Percentiles rank a stretch among this genome's conserved stretches.
phyloP scores from a whole-genome alignment of 2,797 vertebrate genomes.

The Threskiornis aethiopicus region DNA sequence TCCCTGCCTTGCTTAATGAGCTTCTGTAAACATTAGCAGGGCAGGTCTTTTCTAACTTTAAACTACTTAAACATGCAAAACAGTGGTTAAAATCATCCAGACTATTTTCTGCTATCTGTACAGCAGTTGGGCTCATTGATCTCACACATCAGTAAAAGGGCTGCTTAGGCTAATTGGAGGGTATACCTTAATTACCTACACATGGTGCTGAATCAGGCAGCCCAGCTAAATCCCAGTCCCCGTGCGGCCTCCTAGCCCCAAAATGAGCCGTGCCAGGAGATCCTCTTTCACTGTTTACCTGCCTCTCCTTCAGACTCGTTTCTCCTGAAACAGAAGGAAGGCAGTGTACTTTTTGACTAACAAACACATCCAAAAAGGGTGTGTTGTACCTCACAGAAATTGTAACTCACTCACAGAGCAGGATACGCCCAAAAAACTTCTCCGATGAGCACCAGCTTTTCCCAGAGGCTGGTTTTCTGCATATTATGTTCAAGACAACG shows the following conservation, averaged over 20 bases:
- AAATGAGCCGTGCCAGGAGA: neutral
- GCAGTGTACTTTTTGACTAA: slow-evolving; percentile 25
- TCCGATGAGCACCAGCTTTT: neutral
- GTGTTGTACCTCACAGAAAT: slow-evolving; percentile 18
- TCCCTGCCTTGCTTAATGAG: neutral
- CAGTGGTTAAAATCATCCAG: slow-evolving; percentile 1
- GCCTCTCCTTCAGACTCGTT: neutral
- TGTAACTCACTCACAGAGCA: neutral
- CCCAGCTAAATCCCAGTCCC: neutral
- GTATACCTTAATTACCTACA: neutral
- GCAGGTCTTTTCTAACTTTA: neutral
- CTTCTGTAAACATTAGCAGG: neutral
- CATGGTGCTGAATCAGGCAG: neutral
- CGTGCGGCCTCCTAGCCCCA: neutral
- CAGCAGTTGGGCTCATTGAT: neutral
- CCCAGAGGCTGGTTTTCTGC: neutral
- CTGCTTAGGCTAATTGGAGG: neutral
- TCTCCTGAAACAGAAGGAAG: slow-evolving; percentile 31
- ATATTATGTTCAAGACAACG: neutral
- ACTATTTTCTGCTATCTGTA: neutral
- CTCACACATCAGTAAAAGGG: neutral
- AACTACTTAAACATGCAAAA: slow-evolving; percentile 29
- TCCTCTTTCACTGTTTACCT: slow-evolving; percentile 22
- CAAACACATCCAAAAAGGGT: slow-evolving; percentile 35
- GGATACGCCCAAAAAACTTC: slow-evolving; percentile 14